These are phyloP conservation scores for Sialis lutaria DNA, from an alignment of 2,888 invertebrate genomes.

Conservation along the genomic window DNA sequence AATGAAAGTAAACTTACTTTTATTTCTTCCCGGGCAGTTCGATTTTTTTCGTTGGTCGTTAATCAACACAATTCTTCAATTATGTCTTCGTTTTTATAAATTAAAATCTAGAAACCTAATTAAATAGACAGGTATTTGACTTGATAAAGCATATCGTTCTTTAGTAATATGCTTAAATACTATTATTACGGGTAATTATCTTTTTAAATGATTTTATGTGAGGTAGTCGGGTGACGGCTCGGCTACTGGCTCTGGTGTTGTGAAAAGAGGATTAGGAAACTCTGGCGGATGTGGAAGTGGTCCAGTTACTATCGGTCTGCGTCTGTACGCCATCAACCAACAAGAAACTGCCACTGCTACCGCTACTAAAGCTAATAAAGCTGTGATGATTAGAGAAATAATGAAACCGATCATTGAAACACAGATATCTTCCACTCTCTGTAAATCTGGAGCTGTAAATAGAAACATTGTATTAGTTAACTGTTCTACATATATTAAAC, in stretches of 20 bases:
- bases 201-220: conserved; percentile 23
- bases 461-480: conserved; percentile 5
- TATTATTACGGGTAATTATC: background rate
- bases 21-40: no score
- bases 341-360: conserved; percentile 90
- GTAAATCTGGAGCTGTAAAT: conserved; percentile 31
- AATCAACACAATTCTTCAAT: no score
- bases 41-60: no score
- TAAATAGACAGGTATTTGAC: no score
- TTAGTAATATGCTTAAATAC: no score
- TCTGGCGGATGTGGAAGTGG: conserved; percentile 89
- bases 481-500: background rate
- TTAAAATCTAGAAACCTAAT: no score
- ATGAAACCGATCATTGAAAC: conserved; percentile 87
- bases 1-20: no score
- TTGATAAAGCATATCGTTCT: no score
- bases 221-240: conserved; percentile 72
- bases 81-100: no score
- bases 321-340: conserved; percentile 86
- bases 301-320: conserved; percentile 71
- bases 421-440: conserved; percentile 68
- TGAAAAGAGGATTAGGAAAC: conserved; percentile 86
- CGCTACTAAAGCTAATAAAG: conserved; percentile 76
- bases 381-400: conserved; percentile 81
- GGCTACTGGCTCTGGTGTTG: conserved; percentile 61